Evolutionary conservation across 2,797 vertebrate species (phyloP).

Genomic region (Amblyraja radiata): DNA sequence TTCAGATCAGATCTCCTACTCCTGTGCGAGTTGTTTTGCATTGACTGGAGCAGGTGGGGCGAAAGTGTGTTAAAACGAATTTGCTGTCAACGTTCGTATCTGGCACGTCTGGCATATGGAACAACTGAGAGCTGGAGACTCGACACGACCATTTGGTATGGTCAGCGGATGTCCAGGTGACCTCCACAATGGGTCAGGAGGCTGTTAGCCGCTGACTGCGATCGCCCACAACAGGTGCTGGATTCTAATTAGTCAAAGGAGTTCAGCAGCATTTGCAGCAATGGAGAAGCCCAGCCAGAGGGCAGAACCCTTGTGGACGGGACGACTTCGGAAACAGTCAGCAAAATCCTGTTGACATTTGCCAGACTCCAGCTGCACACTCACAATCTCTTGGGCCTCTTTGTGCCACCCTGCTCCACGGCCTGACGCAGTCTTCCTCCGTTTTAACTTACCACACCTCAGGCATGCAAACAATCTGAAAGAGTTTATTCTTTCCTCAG

Average conservation of each 20-base stretch:
- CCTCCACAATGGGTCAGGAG: neutral
- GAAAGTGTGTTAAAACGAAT: neutral
- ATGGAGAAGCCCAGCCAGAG: neutral
- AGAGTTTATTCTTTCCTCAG: neutral
- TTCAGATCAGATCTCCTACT: no score
- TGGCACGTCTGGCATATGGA: neutral
- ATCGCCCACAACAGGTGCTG: neutral
- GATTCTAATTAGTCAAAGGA: neutral
- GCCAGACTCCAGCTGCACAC: neutral
- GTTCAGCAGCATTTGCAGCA: neutral
- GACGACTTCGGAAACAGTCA: neutral
- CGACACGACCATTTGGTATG: constrained; percentile 7
- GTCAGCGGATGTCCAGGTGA: constrained; percentile 22
- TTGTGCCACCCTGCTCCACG: neutral
- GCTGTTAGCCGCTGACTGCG: constrained; percentile 3
- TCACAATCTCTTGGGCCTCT: neutral
- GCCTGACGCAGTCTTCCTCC: no score
- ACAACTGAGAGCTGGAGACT: neutral
- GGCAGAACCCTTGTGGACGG: neutral
- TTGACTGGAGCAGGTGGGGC: constrained; percentile 9
- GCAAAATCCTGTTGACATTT: neutral
- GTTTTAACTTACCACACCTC: no score
- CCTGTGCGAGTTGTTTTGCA: neutral
- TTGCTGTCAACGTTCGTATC: neutral
- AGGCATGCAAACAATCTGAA: neutral